Evolutionary conservation across 92 coral and sea anemone species (phyloP).

Genomic region (Virgularia gustaviana): DNA sequence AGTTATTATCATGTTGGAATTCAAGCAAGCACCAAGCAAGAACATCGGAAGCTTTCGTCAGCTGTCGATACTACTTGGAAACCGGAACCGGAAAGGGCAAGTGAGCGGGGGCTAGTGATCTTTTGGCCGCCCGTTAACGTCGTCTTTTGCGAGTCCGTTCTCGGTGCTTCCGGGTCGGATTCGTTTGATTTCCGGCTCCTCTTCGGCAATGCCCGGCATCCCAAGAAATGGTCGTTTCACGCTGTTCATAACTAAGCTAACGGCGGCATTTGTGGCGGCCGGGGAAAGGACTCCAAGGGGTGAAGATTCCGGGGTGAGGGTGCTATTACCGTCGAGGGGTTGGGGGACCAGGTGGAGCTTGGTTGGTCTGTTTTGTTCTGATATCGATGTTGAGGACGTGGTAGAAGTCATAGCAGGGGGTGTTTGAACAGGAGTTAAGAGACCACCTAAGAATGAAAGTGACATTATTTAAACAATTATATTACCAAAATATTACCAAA

Average conservation of each 20-base stretch:
- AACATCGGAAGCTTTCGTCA: neutral
- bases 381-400: constrained; percentile 68
- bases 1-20: no score
- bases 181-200: constrained; percentile 75
- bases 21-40: no score
- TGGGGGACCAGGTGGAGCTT: constrained; percentile 11
- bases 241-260: constrained; percentile 92
- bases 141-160: constrained; percentile 12
- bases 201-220: constrained; percentile 43
- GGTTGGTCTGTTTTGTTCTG: constrained; percentile 61
- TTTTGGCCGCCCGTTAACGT: constrained; percentile 4
- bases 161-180: constrained; percentile 10
- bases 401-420: constrained; percentile 64
- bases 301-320: constrained; percentile 93
- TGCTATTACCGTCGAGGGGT: constrained; percentile 55
- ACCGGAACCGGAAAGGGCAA: no score
- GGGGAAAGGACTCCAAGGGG: constrained; percentile 96
- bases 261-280: constrained; percentile 99
- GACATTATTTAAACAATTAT: neutral
- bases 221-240: constrained; percentile 79
- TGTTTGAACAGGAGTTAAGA: constrained; percentile 90
- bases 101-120: no score
- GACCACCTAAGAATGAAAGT: constrained; percentile 58
- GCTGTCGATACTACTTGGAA: neutral
- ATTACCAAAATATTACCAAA: neutral